A percentile compares a stretch with the other conserved stretches of the same genome.
Evolutionary conservation across 2,888 invertebrate genomes (phyloP).

Genomic region (Drosophila multiciliata): DNA sequence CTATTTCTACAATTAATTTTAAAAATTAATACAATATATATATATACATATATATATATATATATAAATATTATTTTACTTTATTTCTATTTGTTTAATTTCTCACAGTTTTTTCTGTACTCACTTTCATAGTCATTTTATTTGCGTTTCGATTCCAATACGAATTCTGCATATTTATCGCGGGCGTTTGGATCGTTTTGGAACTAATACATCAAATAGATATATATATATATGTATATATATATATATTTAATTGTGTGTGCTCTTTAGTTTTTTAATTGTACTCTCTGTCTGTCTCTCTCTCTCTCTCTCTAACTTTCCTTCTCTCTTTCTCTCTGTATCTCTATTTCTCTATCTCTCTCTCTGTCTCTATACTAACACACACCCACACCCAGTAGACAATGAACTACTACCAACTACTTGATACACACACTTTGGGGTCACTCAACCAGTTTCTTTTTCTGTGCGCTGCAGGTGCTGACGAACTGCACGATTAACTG

Average conservation of each 20-base stretch:
- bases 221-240: conserved; percentile 36
- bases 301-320: conserved; percentile 13
- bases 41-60: not conserved
- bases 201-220: conserved; percentile 36
- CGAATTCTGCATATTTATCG: conserved; percentile 50
- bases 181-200: conserved; percentile 52
- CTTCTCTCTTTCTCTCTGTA: conserved; percentile 8
- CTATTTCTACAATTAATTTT: conserved; percentile 2
- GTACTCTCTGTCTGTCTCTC: conserved; percentile 18
- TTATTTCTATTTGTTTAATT: conserved; percentile 21
- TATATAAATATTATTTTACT: not conserved
- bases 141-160: conserved; percentile 49
- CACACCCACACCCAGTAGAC: conserved; percentile 10
- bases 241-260: conserved; percentile 40
- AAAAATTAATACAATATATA: not conserved
- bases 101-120: conserved; percentile 12
- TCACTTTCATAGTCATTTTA: conserved; percentile 18
- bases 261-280: conserved; percentile 43
- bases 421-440: conserved; percentile 20
- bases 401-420: conserved; percentile 8
- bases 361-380: conserved; percentile 9
- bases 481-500: conserved; percentile 13
- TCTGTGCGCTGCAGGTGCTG: conserved; percentile 20
- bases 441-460: conserved; percentile 35
- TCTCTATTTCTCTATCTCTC: conserved; percentile 3